Evolutionary conservation across 2,888 invertebrate genomes (phyloP).

Genomic region (Polyommatus icarus): DNA sequence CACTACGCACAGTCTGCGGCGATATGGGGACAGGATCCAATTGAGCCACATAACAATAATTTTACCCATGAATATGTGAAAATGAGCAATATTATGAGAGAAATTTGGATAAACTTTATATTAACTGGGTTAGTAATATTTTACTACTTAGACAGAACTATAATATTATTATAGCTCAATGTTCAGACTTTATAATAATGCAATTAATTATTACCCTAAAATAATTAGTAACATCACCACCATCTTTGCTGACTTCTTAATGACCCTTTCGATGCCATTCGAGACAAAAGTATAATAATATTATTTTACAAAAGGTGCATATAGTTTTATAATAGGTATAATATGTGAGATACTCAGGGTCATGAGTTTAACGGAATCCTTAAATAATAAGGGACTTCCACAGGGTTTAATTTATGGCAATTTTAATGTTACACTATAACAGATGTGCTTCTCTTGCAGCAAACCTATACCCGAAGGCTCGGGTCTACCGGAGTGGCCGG

Average conservation of each 20-base stretch:
- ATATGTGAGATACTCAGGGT: too few species aligned
- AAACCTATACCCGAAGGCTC: not conserved
- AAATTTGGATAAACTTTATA: conserved; percentile 38
- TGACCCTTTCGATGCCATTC: too few species aligned
- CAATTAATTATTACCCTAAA: too few species aligned
- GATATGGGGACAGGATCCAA: not conserved
- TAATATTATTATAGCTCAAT: too few species aligned
- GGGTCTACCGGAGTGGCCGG: conserved; percentile 12
- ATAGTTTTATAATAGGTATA: too few species aligned
- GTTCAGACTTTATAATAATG: too few species aligned
- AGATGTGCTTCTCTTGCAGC: not conserved
- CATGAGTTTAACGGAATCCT: too few species aligned
- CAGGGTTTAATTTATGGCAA: not conserved
- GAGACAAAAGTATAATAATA: too few species aligned
- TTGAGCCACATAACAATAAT: not conserved
- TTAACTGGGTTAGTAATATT: conserved; percentile 12
- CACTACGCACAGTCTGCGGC: conserved; percentile 36
- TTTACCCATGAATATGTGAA: conserved; percentile 43
- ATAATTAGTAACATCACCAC: too few species aligned
- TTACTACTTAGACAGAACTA: not conserved
- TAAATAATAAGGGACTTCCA: too few species aligned
- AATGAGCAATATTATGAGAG: conserved; percentile 45
- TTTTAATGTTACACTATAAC: not conserved
- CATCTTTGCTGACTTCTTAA: too few species aligned
- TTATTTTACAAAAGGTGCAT: too few species aligned